phyloP scores from a whole-genome alignment of 2,113 vertebrate species.

The Pampusana beccarii region DNA sequence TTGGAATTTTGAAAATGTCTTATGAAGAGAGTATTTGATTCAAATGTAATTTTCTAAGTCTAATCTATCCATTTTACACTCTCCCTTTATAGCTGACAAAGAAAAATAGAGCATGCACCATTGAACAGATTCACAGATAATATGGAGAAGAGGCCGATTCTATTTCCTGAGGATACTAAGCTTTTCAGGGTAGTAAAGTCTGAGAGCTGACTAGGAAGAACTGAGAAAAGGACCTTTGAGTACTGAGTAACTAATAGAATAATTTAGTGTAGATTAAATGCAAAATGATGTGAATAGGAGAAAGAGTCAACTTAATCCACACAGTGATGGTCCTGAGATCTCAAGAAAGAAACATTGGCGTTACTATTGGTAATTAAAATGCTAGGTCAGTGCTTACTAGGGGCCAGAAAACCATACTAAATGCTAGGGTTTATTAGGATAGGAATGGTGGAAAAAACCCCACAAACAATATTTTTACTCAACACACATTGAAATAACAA shows the following conservation, averaged over 20 bases:
- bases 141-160: fast-evolving
- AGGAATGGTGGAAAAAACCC: neutral
- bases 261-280: neutral
- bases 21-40: neutral
- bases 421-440: neutral
- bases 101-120: neutral
- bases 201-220: neutral
- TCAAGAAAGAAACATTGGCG: neutral
- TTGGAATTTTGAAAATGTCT: neutral
- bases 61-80: neutral
- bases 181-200: neutral
- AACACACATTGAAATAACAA: neutral
- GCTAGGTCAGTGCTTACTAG: neutral
- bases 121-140: neutral
- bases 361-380: neutral
- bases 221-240: neutral
- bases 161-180: neutral
- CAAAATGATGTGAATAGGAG: neutral
- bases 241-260: neutral
- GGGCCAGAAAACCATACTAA: neutral
- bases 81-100: neutral
- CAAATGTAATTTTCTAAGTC: neutral
- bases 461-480: neutral
- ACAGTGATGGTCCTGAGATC: neutral
- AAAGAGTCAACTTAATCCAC: neutral